Conservation (phyloP, 1,140 invertebrate species). For the Papilio machaon region DNA sequence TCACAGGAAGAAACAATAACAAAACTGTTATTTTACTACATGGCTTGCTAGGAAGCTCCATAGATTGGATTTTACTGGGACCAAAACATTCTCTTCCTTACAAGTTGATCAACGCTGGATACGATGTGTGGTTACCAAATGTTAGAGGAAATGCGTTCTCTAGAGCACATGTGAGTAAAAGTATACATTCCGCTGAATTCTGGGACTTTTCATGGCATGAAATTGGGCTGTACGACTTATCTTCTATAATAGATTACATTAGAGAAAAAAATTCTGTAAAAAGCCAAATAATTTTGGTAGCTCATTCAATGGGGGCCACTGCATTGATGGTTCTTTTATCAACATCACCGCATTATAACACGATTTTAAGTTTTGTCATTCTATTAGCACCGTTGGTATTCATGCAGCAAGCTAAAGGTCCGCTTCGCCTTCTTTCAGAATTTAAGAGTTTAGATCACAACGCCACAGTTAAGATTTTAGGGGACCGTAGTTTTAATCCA, state of each 20-base stretch:
- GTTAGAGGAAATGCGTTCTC: conserved; percentile 85
- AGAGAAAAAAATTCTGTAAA: conserved; percentile 61
- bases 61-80: conserved; percentile 85
- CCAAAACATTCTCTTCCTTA: conserved; percentile 84
- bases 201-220: conserved; percentile 85
- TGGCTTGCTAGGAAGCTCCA: conserved; percentile 85
- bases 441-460: conserved; percentile 68
- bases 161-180: conserved; percentile 76
- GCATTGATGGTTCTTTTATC: conserved; percentile 83
- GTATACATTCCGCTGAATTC: conserved; percentile 82
- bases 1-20: conserved; percentile 13
- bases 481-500: conserved; percentile 40
- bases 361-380: conserved; percentile 82
- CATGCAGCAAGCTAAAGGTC: conserved; percentile 81
- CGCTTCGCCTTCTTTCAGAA: conserved; percentile 71
- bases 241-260: conserved; percentile 79
- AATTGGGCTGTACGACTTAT: conserved; percentile 81
- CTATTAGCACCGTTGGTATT: conserved; percentile 85
- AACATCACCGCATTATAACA: conserved; percentile 83
- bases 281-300: conserved; percentile 82
- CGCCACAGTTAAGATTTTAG: conserved; percentile 62
- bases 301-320: conserved; percentile 86
- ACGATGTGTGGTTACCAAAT: conserved; percentile 88
- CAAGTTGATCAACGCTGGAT: conserved; percentile 83
- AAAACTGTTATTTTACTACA: conserved; percentile 84